Base-by-base conservation (phyloP, 2,113 vertebrate species). In the Poeciliopsis prolifica region DNA sequence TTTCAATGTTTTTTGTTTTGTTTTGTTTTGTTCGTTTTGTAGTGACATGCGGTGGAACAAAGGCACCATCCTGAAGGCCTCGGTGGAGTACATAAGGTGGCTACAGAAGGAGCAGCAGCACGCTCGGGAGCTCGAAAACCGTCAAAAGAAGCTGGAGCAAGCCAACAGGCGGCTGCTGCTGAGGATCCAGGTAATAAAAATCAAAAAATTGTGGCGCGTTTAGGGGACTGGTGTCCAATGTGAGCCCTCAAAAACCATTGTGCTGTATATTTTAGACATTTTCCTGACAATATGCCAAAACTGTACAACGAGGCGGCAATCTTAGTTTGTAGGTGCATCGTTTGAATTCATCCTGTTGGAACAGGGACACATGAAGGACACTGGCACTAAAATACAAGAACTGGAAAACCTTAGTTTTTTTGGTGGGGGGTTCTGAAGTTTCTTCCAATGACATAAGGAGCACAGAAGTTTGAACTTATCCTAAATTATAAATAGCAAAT, bases 11-110 rank as follows among this genome's bases (percentile, higher is more conserved):
- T 2, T 29, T 29, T 29, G 19, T 48, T 48, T 48, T 3, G 7
- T 11, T 58, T 58, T 3, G 22, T 51, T 1, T 51, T 81, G 40
- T 37, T 84, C 69, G 68, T 72, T 28, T 84, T 94, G 82, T 95
- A 99, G 98, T 90, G 98, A 99, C 96, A 98, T 97, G 96, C 97
- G 97, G 90, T 99, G 98, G 98, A 99, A 99, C 96, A 99, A 99
- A 97, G 98, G 98, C 86, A 99, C 97, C 88, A 99, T 99, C 95
- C 96, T 99, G 86, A 99, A 98, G 94, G 98, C 97, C 93, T 99
- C 97, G 9, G 98, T 99, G 91, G 98, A 99, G 95, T 99, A 99
- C 96, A 99, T 99, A 93, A 97, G 96, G 95, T 99, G 98, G 98
- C 95, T 99, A 90, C 97, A 99, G 92, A 99, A 97, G 94, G 97